Conservation (phyloP, 2,888 invertebrate genomes). For the Pseudoips prasinana region DNA sequence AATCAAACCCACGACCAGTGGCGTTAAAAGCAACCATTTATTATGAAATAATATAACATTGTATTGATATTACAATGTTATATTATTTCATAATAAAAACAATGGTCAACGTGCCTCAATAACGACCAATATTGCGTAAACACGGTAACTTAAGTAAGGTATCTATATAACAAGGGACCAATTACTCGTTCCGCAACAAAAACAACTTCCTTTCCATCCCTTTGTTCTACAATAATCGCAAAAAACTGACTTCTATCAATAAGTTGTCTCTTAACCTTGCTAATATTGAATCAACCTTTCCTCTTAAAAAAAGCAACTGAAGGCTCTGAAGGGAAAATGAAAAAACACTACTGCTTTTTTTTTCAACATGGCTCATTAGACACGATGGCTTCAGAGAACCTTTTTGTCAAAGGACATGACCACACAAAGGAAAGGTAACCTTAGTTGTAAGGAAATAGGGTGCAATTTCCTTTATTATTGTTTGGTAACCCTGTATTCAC, state of each 20-base stretch:
- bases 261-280: conserved; percentile 24
- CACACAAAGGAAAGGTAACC: conserved; percentile 24
- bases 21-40: too few relatives aligned
- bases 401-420: conserved; percentile 46
- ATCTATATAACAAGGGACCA: too few relatives aligned
- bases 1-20: too few relatives aligned
- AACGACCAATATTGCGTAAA: too few relatives aligned
- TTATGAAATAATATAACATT: too few relatives aligned
- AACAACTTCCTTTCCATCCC: too few relatives aligned
- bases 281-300: conserved; percentile 46
- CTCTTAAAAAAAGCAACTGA: conserved; percentile 28
- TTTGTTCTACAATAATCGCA: conserved; percentile 9
- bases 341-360: conserved; percentile 35
- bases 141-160: too few relatives aligned
- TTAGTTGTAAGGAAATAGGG: conserved; percentile 14
- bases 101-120: too few relatives aligned
- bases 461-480: conserved; percentile 13
- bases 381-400: conserved; percentile 42
- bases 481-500: conserved; percentile 16
- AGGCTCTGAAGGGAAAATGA: conserved; percentile 38
- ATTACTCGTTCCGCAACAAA: too few relatives aligned
- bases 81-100: too few relatives aligned
- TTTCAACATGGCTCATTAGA: conserved; percentile 49
- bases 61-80: too few relatives aligned
- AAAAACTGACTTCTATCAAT: conserved; percentile 16